A percentile compares a stretch with the other conserved stretches of the same genome.
These are phyloP conservation scores for Synanthedon myopaeformis DNA, from an alignment of 2,888 invertebrate genomes.

Conservation along the genomic window DNA sequence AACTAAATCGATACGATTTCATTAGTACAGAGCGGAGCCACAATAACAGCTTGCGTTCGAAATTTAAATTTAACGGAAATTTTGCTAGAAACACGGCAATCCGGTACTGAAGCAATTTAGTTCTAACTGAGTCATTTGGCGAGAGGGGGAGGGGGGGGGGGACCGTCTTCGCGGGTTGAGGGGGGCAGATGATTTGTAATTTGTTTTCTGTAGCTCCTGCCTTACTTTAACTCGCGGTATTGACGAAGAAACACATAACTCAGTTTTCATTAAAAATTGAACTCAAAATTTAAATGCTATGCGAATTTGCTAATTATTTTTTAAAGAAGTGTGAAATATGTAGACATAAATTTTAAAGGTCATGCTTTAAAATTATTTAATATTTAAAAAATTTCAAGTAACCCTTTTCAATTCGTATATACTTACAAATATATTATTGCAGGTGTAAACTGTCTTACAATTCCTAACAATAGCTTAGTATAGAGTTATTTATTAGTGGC, in stretches of 20 bases:
- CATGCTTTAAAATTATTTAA: no score
- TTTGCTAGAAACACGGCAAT: conserved; percentile 50
- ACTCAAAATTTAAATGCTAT: no score
- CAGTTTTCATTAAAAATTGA: not conserved
- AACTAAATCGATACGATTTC: conserved; percentile 41
- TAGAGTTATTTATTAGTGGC: no score
- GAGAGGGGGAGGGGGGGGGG: conserved; percentile 20
- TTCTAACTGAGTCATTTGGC: conserved; percentile 66
- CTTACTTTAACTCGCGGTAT: conserved; percentile 13
- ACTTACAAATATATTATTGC: no score
- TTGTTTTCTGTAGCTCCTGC: conserved; percentile 62
- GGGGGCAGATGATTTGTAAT: conserved; percentile 66
- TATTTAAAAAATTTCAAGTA: no score
- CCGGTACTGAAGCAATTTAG: conserved; percentile 55
- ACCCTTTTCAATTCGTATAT: no score
- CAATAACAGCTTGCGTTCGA: conserved; percentile 40
- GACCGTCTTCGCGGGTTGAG: conserved; percentile 35
- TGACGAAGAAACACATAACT: conserved; percentile 14
- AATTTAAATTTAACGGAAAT: conserved; percentile 61
- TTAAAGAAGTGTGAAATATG: no score
- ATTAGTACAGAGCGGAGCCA: conserved; percentile 26
- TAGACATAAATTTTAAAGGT: no score
- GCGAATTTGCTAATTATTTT: no score
- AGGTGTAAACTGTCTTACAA: no score
- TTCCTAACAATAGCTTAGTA: no score